Conservation (phyloP, 2,113 vertebrate species). For the Coturnix japonica region DNA sequence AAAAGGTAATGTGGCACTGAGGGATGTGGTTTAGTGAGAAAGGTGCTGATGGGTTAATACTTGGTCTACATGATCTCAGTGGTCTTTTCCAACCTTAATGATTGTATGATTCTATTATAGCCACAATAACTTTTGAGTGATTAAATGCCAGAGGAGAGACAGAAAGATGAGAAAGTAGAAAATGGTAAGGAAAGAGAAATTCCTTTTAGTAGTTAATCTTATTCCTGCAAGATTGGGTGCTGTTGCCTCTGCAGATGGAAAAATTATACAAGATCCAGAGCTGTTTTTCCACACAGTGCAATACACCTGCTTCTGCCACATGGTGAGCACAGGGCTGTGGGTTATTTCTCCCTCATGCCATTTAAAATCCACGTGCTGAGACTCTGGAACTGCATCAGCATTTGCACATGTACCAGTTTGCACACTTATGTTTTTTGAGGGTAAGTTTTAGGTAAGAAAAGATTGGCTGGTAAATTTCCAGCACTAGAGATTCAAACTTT, state of each 20-base stretch:
- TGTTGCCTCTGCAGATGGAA: not conserved
- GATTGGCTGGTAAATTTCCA: not conserved
- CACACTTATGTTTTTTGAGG: not conserved
- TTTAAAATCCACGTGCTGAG: not conserved
- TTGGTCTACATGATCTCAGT: too few relatives aligned
- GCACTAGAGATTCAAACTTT: not conserved
- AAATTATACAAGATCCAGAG: not conserved
- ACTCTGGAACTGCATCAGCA: not conserved
- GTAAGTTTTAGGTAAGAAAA: not conserved
- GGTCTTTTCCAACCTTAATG: too few relatives aligned
- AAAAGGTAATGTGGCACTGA: too few relatives aligned
- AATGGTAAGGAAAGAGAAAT: not conserved
- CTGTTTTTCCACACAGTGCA: rapidly evolving
- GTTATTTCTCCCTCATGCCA: not conserved
- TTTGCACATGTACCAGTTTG: not conserved
- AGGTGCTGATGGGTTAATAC: too few relatives aligned
- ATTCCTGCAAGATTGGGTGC: not conserved
- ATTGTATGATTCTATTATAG: not conserved
- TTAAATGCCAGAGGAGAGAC: not conserved
- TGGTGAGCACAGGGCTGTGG: not conserved
- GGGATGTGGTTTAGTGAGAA: too few relatives aligned
- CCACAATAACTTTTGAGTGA: not conserved
- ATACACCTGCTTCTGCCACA: not conserved
- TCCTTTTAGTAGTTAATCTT: not conserved
- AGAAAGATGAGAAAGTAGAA: not conserved